Evolutionary conservation across 2,888 invertebrate genomes (phyloP).

Genomic region (Eledona agricola): DNA sequence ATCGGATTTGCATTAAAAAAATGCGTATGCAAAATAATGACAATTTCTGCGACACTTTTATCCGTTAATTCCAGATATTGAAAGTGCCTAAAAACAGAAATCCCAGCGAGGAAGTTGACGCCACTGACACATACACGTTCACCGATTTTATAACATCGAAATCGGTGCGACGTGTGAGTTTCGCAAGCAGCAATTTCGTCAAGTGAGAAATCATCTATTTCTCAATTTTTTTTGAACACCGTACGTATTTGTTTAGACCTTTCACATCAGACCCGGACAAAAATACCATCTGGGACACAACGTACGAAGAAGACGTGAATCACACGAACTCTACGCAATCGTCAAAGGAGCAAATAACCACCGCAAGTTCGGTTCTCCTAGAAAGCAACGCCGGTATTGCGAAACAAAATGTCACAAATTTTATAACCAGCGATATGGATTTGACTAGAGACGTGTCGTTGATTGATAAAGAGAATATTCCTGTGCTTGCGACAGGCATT

Average conservation of each 20-base stretch:
- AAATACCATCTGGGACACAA: constrained; percentile 54
- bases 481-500: not conserved
- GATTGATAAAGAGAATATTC: constrained; percentile 24
- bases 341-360: constrained; percentile 29
- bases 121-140: constrained; percentile 40
- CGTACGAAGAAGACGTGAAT: constrained; percentile 52
- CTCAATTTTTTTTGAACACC: constrained; percentile 6
- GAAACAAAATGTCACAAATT: constrained; percentile 1
- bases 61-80: constrained; percentile 18
- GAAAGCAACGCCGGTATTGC: no score
- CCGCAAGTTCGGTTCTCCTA: no score
- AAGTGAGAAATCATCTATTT: no score
- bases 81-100: constrained; percentile 34
- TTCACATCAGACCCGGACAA: constrained; percentile 52
- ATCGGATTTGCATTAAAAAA: no score
- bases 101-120: constrained; percentile 45
- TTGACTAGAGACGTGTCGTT: constrained; percentile 1
- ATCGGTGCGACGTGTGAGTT: constrained; percentile 51
- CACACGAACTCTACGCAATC: constrained; percentile 43
- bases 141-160: constrained; percentile 37
- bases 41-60: no score
- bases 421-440: constrained; percentile 1
- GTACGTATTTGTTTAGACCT: constrained; percentile 44
- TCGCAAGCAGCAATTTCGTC: constrained; percentile 53
- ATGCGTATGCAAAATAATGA: no score